Conservation (phyloP, 2,113 vertebrate species). For the Clarias gariepinus region DNA sequence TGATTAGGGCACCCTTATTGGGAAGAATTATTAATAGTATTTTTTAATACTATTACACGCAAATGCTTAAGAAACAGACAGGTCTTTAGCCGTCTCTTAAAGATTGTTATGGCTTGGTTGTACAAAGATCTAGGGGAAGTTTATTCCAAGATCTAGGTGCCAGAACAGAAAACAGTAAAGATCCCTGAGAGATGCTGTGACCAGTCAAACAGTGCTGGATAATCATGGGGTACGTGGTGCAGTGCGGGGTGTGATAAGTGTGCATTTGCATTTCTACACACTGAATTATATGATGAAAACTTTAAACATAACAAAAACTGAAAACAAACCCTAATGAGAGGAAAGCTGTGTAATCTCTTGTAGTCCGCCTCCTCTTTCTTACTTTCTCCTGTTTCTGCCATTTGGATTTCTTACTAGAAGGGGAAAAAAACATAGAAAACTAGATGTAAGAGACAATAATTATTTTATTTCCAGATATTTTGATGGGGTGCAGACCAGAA, state of each 20-base stretch:
- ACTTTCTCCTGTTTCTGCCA: constrained; percentile 80
- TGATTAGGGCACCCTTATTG: no score
- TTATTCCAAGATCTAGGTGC: no score
- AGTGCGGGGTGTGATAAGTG: background rate
- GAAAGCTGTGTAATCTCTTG: constrained; percentile 86
- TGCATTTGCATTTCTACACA: background rate
- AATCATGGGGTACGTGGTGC: no score
- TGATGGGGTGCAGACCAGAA: background rate
- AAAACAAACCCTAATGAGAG: constrained; percentile 81
- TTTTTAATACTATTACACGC: no score
- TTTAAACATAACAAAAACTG: background rate
- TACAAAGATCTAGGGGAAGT: no score
- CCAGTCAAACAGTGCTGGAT: no score
- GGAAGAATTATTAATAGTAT: no score
- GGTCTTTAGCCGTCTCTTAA: no score
- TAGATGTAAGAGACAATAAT: background rate
- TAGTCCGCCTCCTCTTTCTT: constrained; percentile 87
- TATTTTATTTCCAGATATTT: background rate
- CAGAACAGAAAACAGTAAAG: no score
- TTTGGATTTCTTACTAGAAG: constrained; percentile 54
- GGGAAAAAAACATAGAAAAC: background rate
- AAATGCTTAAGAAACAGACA: no score
- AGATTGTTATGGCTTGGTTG: no score
- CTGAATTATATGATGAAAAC: background rate
- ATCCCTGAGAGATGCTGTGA: no score